phyloP scores from a whole-genome alignment of 2,888 invertebrate species.

The Lutraria lutraria region DNA sequence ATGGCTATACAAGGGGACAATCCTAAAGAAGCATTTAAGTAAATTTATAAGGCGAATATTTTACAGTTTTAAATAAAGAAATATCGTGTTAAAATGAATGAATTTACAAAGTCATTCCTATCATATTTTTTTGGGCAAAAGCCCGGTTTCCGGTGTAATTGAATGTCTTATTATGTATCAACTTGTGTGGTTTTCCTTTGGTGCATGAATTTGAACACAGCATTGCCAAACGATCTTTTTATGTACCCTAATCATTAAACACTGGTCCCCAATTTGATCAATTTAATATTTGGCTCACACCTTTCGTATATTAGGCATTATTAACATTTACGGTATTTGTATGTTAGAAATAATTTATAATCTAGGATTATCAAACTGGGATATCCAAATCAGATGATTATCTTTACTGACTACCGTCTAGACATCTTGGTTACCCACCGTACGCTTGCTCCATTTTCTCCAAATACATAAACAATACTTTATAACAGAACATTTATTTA shows the following conservation, averaged over 20 bases:
- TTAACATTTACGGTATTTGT: background rate
- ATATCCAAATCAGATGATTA: background rate
- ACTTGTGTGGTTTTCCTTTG: constrained; percentile 30
- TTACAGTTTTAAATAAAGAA: background rate
- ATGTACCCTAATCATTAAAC: background rate
- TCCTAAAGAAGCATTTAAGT: constrained; percentile 19
- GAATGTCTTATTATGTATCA: background rate
- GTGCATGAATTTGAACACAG: constrained; percentile 8
- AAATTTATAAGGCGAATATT: constrained; percentile 34
- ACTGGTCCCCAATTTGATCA: constrained; percentile 8
- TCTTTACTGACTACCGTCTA: background rate
- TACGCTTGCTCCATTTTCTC: background rate
- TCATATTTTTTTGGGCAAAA: background rate
- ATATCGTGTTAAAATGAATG: background rate
- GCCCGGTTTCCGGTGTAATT: constrained; percentile 17
- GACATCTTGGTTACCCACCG: background rate
- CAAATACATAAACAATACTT: background rate
- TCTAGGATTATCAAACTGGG: constrained; percentile 1
- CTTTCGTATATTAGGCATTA: background rate
- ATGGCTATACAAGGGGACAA: constrained; percentile 2
- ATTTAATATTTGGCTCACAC: background rate
- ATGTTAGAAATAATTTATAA: background rate
- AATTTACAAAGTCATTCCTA: background rate
- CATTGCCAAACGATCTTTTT: background rate
- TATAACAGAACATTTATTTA: background rate